Percentiles rank a stretch among this genome's conserved stretches.
These are phyloP conservation scores for Jacana jacana DNA, from an alignment of 2,113 vertebrate species.

Conservation along the genomic window DNA sequence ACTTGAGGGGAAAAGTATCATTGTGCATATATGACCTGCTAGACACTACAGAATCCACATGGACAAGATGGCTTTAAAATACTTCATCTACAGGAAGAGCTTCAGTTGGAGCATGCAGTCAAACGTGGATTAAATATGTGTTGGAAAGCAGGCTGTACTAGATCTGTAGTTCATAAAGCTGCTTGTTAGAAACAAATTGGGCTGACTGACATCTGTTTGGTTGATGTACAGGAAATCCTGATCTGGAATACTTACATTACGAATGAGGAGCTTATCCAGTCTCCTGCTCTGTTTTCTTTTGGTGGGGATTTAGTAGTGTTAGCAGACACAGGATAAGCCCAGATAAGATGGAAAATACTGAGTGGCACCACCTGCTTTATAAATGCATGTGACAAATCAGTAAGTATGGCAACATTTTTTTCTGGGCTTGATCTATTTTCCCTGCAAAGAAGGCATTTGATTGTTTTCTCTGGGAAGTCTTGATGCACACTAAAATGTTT, in stretches of 20 bases:
- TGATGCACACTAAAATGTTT: conserved; percentile 9
- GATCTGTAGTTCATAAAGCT: background rate
- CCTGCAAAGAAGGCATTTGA: background rate
- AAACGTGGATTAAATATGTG: rapidly evolving
- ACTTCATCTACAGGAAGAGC: background rate
- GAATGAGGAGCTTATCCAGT: background rate
- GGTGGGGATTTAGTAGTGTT: background rate
- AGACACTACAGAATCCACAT: background rate
- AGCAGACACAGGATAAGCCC: background rate
- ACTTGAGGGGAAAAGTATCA: background rate
- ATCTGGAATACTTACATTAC: background rate
- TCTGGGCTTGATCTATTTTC: background rate
- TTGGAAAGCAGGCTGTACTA: background rate
- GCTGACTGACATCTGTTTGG: background rate
- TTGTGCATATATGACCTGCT: background rate
- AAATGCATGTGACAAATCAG: background rate
- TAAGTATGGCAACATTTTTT: background rate
- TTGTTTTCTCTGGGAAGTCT: conserved; percentile 14
- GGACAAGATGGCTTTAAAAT: background rate
- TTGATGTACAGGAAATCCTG: background rate
- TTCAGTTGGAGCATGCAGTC: background rate
- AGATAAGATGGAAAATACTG: conserved; percentile 11
- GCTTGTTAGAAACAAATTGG: background rate
- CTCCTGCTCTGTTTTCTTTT: background rate
- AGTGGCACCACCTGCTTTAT: background rate